A percentile compares a stretch with the other conserved stretches of the same genome.
phyloP scores from a whole-genome alignment of 2,888 invertebrate genomes.

The Anoplius nigerrimus region DNA sequence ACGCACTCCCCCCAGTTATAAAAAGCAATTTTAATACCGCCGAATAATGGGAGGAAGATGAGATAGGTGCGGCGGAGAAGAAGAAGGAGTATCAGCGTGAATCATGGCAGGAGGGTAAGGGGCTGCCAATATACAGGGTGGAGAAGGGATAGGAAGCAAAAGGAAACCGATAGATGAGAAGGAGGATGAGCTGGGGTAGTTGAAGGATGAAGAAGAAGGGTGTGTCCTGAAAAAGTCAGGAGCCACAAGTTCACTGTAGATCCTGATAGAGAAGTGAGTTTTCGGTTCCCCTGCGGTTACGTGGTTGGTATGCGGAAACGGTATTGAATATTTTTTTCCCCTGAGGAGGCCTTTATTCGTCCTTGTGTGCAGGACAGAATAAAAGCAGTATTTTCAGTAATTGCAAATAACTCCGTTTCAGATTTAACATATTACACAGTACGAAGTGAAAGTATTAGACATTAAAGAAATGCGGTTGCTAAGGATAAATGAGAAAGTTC shows the following conservation, averaged over 20 bases:
- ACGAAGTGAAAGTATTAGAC: too few relatives aligned
- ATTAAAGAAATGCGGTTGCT: too few relatives aligned
- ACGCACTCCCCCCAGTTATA: conserved; percentile 47
- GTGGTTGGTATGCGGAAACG: conserved; percentile 71
- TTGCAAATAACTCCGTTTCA: too few relatives aligned
- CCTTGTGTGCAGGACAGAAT: background rate
- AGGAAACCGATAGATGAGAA: conserved; percentile 10
- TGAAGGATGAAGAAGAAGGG: conserved; percentile 17
- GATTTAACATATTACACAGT: too few relatives aligned
- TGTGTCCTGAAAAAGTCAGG: conserved; percentile 41
- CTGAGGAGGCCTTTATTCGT: too few relatives aligned
- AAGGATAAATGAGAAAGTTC: too few relatives aligned
- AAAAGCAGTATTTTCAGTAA: too few relatives aligned
- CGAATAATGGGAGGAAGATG: conserved; percentile 56
- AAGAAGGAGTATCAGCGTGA: too few relatives aligned
- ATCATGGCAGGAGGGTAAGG: conserved; percentile 20
- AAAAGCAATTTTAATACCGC: conserved; percentile 69
- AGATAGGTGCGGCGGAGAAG: too few relatives aligned
- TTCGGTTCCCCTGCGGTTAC: conserved; percentile 55
- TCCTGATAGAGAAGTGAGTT: conserved; percentile 32
- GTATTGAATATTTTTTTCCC: conserved; percentile 70
- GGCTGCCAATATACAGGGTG: conserved; percentile 3
- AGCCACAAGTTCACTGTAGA: conserved; percentile 57
- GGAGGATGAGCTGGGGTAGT: conserved; percentile 7
- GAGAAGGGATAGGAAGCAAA: conserved; percentile 10